Evolutionary conservation across 2,888 invertebrate species (phyloP).

Genomic region (Syrphus vitripennis): DNA sequence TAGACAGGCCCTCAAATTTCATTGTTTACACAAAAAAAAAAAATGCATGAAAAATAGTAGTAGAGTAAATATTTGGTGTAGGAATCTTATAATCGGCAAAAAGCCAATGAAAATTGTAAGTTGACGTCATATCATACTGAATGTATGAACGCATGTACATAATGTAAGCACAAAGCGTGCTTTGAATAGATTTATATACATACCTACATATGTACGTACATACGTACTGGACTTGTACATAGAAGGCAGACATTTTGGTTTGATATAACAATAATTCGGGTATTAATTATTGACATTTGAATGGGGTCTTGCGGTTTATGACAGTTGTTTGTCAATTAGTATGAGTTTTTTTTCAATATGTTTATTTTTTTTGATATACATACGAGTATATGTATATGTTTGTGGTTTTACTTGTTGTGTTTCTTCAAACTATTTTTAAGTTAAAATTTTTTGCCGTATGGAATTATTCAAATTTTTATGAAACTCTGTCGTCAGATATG

Average conservation of each 20-base stretch:
- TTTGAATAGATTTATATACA: no score
- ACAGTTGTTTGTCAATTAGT: constrained; percentile 38
- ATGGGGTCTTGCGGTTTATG: constrained; percentile 10
- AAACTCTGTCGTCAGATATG: not conserved
- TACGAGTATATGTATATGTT: no score
- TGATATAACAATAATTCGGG: constrained; percentile 18
- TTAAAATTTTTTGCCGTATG: not conserved
- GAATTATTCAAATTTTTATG: not conserved
- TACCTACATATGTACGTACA: no score
- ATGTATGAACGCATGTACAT: constrained; percentile 9
- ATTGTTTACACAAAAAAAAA: constrained; percentile 51
- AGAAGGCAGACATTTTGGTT: constrained; percentile 11
- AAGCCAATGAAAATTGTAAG: constrained; percentile 36
- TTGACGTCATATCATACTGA: constrained; percentile 42
- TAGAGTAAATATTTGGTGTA: constrained; percentile 47
- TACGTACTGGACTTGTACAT: not conserved
- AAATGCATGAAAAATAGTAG: not conserved
- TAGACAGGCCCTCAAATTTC: constrained; percentile 57
- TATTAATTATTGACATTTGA: constrained; percentile 49
- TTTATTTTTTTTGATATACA: not conserved
- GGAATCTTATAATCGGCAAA: constrained; percentile 27
- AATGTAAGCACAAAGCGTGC: no score
- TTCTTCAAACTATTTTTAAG: not conserved
- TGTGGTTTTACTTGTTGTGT: not conserved
- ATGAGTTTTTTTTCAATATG: constrained; percentile 17